These are phyloP conservation scores for Bradysia coprophila DNA, from an alignment of 1,140 invertebrate genomes.

Conservation along the genomic window DNA sequence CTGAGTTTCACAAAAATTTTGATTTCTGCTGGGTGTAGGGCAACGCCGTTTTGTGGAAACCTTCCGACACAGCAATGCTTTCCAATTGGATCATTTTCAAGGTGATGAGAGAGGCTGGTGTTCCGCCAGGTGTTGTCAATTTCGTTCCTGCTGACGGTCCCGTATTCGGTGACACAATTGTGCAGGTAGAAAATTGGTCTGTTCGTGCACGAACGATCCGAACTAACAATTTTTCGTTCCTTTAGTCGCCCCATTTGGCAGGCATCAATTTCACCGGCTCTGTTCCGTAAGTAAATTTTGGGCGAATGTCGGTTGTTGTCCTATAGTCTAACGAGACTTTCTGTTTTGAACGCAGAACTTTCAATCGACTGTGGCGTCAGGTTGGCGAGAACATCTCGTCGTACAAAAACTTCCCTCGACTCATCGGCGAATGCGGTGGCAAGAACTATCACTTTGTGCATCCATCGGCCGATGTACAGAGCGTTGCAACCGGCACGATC, in stretches of 20 bases:
- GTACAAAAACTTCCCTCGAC: conserved; percentile 81
- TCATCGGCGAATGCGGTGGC: conserved; percentile 93
- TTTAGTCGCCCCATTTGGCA: conserved; percentile 65
- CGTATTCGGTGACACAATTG: conserved; percentile 85
- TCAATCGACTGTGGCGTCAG: conserved; percentile 82
- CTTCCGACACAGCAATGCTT: conserved; percentile 91
- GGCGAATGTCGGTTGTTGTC: too few species aligned
- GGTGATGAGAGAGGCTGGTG: conserved; percentile 79
- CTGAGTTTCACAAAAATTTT: neutral
- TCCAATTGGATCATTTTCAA: conserved; percentile 93
- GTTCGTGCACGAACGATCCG: too few species aligned
- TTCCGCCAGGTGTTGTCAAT: conserved; percentile 92
- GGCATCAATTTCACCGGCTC: conserved; percentile 97
- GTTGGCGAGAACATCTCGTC: conserved; percentile 78
- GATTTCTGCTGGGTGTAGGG: conserved; percentile 30
- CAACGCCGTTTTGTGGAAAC: conserved; percentile 96
- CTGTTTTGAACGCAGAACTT: conserved; percentile 48
- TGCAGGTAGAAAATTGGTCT: too few species aligned
- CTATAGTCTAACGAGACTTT: too few species aligned
- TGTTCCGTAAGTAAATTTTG: conserved; percentile 58
- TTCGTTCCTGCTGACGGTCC: conserved; percentile 92
- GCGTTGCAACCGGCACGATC: conserved; percentile 71
- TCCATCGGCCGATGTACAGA: conserved; percentile 65
- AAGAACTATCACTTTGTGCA: conserved; percentile 99
- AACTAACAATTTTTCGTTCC: too few species aligned